phyloP scores from a whole-genome alignment of 2,113 vertebrate species.

The Collichthys lucidus region DNA sequence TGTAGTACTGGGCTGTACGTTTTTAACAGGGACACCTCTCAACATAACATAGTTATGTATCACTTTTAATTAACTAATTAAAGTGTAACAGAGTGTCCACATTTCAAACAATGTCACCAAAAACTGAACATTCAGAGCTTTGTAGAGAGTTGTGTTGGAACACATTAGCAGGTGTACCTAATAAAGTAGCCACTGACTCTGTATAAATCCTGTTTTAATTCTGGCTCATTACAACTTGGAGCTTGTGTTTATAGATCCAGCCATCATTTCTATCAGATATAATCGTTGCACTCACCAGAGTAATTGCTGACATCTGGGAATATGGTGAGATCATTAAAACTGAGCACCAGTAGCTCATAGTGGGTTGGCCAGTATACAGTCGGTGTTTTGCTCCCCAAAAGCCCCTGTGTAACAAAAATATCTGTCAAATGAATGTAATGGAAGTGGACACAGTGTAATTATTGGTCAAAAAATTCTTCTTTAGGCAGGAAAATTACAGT shows the following conservation, averaged over 20 bases:
- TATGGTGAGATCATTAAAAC: background rate
- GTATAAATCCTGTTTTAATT: too few relatives aligned
- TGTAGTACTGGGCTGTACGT: too few relatives aligned
- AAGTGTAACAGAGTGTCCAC: too few relatives aligned
- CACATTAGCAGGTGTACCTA: too few relatives aligned
- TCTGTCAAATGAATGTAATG: background rate
- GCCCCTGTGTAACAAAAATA: background rate
- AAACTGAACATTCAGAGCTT: too few relatives aligned
- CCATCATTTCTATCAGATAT: background rate
- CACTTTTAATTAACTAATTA: too few relatives aligned
- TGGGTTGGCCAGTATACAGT: too few relatives aligned
- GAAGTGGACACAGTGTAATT: background rate
- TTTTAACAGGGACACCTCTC: too few relatives aligned
- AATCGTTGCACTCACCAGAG: background rate
- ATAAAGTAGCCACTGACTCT: too few relatives aligned
- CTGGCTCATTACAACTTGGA: background rate
- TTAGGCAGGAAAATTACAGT: background rate
- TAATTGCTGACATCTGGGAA: background rate
- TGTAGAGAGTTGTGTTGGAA: too few relatives aligned
- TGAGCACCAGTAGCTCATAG: background rate
- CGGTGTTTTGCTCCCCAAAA: background rate
- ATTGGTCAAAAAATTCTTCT: background rate
- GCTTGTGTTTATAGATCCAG: background rate
- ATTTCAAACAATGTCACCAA: too few relatives aligned
- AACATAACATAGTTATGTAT: too few relatives aligned